Conservation (phyloP, 53 echinoderm and acorn worm genomes). For the Glandiceps talaboti region DNA sequence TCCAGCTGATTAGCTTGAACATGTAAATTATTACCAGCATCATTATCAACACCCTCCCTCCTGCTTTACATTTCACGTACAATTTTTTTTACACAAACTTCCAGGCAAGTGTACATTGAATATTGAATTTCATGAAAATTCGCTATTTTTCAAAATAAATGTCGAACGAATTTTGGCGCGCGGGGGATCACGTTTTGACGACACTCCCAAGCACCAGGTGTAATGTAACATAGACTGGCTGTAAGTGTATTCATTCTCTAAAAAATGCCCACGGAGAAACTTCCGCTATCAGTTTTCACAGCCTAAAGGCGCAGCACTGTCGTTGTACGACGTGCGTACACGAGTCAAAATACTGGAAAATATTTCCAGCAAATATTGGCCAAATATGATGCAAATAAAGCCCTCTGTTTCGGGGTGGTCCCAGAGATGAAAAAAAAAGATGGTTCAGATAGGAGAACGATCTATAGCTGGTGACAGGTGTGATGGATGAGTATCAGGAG, state of each 20-base stretch:
- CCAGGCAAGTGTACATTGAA: no score
- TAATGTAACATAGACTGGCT: not conserved
- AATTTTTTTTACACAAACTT: no score
- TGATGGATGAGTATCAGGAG: not conserved
- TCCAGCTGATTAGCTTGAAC: no score
- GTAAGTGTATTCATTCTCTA: not conserved
- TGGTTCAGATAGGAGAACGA: not conserved
- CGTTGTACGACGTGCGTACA: not conserved
- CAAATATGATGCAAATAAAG: not conserved
- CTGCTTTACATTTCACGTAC: no score
- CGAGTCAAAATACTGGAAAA: no score
- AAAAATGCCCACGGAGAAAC: not conserved
- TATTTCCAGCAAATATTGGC: not conserved
- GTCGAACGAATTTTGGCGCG: no score
- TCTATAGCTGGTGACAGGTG: not conserved
- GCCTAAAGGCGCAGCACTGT: not conserved
- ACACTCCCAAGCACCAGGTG: not conserved
- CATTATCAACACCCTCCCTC: no score
- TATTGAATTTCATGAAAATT: no score
- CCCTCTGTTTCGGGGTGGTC: not conserved
- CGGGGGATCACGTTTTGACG: no score
- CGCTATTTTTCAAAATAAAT: no score
- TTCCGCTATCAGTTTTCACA: not conserved
- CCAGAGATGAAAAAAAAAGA: not conserved
- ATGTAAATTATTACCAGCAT: no score